Evolutionary conservation across 2,797 vertebrate genomes (phyloP), one percentile per base, ranked within the genome.

Genomic region (Phoxinus dragarum): DNA sequence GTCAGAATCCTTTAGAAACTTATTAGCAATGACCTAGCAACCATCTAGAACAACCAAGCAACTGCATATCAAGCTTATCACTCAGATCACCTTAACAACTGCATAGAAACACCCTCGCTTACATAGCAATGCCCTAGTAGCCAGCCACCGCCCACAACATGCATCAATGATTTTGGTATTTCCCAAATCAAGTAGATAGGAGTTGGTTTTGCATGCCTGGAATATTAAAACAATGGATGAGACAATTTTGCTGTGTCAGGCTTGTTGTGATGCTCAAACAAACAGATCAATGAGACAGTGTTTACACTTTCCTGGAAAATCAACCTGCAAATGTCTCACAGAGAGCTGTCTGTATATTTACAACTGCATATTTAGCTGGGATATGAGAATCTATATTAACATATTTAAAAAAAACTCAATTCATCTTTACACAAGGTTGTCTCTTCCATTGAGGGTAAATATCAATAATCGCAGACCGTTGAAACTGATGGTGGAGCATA

Each of bases 391-490:
- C 17, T 6, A 56, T 56, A 5, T 54, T 76, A n/a, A 23, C 52
- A 40, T 76, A n/a, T n/a, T n/a, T n/a, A 27, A n/a, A 38, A n/a
- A 67, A n/a, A 2, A 54, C 31, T 69, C 47, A 80, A 52, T 36
- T 80, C 21, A 10, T 27, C 1, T 61, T 72, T 49, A 82, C 66
- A 16, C 66, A 59, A 7, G 7, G 27, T 10, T 19, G 66, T 80
- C 66, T 61, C 68, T 86, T 81, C 38, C 31, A 64, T 47, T 75
- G 47, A 73, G 52, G 68, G 77, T 81, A 86, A 89, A 85, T 82
- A 87, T 81, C 66, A 86, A 82, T 59, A 73, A 75, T 36, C 74
- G 54, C 56, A 40, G 40, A 59, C 21, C 38, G 66, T 59, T 64
- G 44, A 81, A 81, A 87, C 76, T 54, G 86, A 82, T 84, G 84